Conservation (phyloP, 2,113 vertebrate genomes). For the Cottus gobio region DNA sequence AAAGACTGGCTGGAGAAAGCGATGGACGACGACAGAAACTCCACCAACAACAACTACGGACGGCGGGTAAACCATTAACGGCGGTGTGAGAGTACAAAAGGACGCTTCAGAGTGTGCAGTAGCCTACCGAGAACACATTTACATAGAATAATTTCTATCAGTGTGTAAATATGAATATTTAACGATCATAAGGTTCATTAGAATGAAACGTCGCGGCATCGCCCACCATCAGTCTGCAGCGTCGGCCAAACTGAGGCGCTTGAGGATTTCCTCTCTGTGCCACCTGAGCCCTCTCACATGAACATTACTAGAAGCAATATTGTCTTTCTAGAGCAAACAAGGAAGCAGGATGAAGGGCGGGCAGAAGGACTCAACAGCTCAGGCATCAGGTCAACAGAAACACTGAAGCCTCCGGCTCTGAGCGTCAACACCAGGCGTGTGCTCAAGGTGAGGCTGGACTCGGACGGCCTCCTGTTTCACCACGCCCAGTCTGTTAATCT, state of each 20-base stretch:
- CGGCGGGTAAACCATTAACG: conserved; percentile 33
- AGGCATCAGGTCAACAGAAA: neutral
- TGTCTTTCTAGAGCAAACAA: conserved; percentile 34
- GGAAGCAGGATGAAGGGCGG: conserved; percentile 7
- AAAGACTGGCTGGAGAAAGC: conserved; percentile 91
- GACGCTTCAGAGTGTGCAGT: neutral
- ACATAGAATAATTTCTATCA: neutral
- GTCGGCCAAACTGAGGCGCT: conserved; percentile 1
- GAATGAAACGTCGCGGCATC: neutral
- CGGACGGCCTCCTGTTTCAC: neutral
- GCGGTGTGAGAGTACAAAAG: neutral
- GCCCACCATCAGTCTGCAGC: neutral
- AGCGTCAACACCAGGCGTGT: conserved; percentile 51
- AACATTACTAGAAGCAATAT: conserved; percentile 18
- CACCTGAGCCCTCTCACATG: neutral
- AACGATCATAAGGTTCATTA: conserved; percentile 4
- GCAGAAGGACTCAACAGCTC: neutral
- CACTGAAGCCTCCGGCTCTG: neutral
- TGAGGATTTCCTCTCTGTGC: neutral
- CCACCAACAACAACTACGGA: conserved; percentile 55
- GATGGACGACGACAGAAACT: conserved; percentile 81
- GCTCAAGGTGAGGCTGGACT: conserved; percentile 38
- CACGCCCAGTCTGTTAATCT: conserved; percentile 24
- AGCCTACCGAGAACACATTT: neutral
- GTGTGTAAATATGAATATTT: neutral